A percentile compares a stretch with the other conserved stretches of the same genome.
phyloP scores from a whole-genome alignment of 2,113 vertebrate species.

The Nannospalax galili region DNA sequence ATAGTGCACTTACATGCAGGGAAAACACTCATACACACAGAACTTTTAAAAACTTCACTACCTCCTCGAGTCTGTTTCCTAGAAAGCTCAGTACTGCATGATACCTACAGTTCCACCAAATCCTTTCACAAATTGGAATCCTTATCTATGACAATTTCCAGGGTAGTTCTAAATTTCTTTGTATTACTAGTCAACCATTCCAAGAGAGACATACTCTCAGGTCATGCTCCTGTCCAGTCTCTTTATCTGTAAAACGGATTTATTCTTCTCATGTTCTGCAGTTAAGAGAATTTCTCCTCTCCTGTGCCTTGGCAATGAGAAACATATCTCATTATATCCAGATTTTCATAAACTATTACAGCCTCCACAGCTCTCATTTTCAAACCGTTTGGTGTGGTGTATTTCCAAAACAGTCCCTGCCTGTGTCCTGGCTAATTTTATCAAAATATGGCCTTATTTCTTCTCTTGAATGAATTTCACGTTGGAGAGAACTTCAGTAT shows the following conservation, averaged over 20 bases:
- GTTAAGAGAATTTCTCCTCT: constrained; percentile 98
- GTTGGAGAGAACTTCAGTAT: constrained; percentile 98
- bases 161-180: constrained; percentile 99
- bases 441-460: constrained; percentile 97
- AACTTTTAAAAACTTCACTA: constrained; percentile 92
- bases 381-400: constrained; percentile 98
- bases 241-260: constrained; percentile 99
- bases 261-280: constrained; percentile 99
- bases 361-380: constrained; percentile 99
- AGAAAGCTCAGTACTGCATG: no score
- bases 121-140: constrained; percentile 99
- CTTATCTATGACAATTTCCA: constrained; percentile 99
- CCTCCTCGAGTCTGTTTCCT: no score
- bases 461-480: no score
- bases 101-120: no score
- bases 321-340: constrained; percentile 99
- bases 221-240: constrained; percentile 99
- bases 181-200: constrained; percentile 99
- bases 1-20: no score
- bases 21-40: no score
- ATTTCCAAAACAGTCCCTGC: constrained; percentile 99
- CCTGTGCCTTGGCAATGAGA: constrained; percentile 97
- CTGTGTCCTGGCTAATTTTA: constrained; percentile 99
- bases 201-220: constrained; percentile 98
- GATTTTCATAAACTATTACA: constrained; percentile 99